Conservation (phyloP, 2,888 invertebrate species). For the Rhopalosiphum nymphaeae region DNA sequence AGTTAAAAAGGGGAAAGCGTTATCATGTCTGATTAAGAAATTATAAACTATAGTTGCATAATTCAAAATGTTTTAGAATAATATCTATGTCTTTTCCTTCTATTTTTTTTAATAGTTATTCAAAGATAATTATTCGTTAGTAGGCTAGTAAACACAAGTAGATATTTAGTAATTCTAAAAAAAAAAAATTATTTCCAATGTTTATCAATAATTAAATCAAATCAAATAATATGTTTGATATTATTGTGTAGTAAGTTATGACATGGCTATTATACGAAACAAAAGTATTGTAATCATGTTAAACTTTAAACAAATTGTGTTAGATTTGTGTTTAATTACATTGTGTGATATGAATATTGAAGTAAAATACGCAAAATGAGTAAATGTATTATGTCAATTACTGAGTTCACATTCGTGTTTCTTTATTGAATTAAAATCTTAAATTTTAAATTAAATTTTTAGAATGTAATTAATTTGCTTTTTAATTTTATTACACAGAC, state of each 20-base stretch:
- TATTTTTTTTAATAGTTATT: not conserved
- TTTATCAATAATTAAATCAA: not conserved
- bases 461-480: not conserved
- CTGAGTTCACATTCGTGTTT: not conserved
- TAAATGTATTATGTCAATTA: slow-evolving; percentile 5
- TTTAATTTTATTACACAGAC: not conserved
- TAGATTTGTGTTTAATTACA: not conserved
- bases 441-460: not conserved
- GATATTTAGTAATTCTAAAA: not conserved
- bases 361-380: not conserved
- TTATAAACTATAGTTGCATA: not conserved
- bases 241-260: not conserved
- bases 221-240: not conserved
- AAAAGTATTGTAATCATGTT: not conserved
- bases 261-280: not conserved
- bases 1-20: not conserved
- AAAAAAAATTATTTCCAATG: not conserved
- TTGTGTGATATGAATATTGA: not conserved
- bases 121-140: not conserved
- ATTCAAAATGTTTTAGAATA: not conserved
- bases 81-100: not conserved
- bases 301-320: not conserved
- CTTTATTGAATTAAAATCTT: not conserved
- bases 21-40: not conserved
- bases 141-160: not conserved